Base-by-base conservation (phyloP, 35 echinoderm and acorn worm species). In the Eucidaris tribuloides region DNA sequence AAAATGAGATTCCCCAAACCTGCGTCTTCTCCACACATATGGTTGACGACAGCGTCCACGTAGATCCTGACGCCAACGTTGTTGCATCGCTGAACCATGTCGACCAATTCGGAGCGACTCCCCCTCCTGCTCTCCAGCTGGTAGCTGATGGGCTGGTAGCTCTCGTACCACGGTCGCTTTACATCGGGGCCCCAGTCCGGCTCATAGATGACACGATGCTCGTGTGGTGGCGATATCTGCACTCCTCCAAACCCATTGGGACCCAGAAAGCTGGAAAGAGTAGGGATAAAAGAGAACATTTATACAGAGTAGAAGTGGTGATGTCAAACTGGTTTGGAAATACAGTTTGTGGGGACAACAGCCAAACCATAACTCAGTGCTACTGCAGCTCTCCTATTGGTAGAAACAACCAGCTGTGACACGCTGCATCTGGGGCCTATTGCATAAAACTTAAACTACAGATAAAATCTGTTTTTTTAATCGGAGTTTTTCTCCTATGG, bases 101-200 rank as follows among this genome's bases (percentile, higher is more conserved):
- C 87, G 18, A 39, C 42, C 22, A 96, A 79, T 57, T 96, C 72
- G 5, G 31, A 42, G 1, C 63, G 45, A 7, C 38, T 90, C 31
- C 92, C 92, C 7, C 82, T 65, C 18, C 92, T 83, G 46, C 85
- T 96, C 4, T 38, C 71, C 15, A 96, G 92, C 60, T 96, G 65
- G 82, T 96, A 96, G 65, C 92, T 96, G 49, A 96, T 65, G 13
- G 92, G 92, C 76, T 96, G 92, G 68, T 96, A 96, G 5, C 79
- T 24, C 46, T 96, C 87, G 42, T 77, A 96, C 92, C 92, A 96
- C 5, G 92, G 92, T 22, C 88, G 77, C 40, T 59, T 43, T 63
- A 65, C 37, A 5, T 40, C 25, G 27, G 86, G 39, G 19, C 42
- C 36, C n/a, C n/a, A n/a, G n/a, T n/a, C n/a, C n/a, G n/a, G n/a